phyloP scores from a whole-genome alignment of 2,797 vertebrate species.

The Xerus rutilus region DNA sequence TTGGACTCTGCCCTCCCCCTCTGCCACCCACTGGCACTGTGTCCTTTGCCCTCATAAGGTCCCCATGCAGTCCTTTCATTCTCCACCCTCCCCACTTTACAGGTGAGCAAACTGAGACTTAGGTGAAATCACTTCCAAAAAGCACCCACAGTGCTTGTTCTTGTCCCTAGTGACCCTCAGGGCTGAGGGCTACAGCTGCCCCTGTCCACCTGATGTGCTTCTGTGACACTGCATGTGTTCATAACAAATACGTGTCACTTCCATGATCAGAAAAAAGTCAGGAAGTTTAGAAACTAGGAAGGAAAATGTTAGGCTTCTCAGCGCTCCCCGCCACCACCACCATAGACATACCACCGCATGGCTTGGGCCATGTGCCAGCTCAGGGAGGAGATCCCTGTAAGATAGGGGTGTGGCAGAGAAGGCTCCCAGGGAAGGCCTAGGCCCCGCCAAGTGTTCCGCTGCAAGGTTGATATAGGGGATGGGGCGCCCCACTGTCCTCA shows the following conservation, averaged over 20 bases:
- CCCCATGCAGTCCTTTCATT: not conserved
- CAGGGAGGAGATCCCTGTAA: not conserved
- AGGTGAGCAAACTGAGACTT: not conserved
- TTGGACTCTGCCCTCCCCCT: not conserved
- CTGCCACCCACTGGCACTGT: too few species aligned
- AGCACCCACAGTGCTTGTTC: not conserved
- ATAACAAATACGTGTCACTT: not conserved
- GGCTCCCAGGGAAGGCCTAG: not conserved
- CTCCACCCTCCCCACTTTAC: not conserved
- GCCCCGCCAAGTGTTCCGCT: not conserved
- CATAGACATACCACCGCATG: not conserved
- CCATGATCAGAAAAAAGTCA: not conserved
- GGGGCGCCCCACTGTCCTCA: accelerated
- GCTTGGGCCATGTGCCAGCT: not conserved
- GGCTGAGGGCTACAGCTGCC: not conserved
- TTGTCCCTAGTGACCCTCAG: accelerated
- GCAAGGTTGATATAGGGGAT: not conserved
- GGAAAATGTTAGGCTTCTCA: not conserved
- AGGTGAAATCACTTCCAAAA: not conserved
- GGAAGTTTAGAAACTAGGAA: not conserved
- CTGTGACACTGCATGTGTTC: not conserved
- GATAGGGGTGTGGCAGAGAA: not conserved
- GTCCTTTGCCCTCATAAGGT: not conserved
- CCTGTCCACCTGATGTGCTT: not conserved
- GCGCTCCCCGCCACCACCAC: not conserved